These are phyloP conservation scores for Potamilus streckersoni DNA, from an alignment of 1,140 invertebrate genomes.

Conservation along the genomic window DNA sequence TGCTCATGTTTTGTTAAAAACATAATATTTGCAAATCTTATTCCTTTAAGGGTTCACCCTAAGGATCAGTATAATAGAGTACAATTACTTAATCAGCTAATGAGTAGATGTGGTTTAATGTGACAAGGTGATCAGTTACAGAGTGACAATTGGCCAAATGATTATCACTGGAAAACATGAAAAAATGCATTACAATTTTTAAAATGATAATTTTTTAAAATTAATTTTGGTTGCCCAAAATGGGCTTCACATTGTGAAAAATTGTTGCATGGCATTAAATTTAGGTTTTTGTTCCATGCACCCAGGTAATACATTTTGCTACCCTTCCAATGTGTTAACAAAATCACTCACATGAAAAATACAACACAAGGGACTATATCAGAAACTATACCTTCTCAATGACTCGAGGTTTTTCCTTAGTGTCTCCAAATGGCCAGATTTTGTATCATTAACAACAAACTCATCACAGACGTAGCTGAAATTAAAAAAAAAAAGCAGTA, in stretches of 20 bases:
- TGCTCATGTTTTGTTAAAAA: too few relatives aligned
- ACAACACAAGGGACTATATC: neutral
- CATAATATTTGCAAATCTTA: too few relatives aligned
- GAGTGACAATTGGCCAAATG: too few relatives aligned
- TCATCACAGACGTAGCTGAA: slow-evolving; percentile 85
- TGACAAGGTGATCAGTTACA: too few relatives aligned
- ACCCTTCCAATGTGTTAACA: neutral
- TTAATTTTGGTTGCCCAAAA: neutral
- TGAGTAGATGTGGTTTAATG: too few relatives aligned
- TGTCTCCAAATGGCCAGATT: slow-evolving; percentile 74
- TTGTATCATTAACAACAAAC: slow-evolving; percentile 82
- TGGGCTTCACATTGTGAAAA: neutral
- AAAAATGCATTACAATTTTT: too few relatives aligned
- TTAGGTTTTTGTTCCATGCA: neutral
- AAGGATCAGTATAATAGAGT: too few relatives aligned
- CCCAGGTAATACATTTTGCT: neutral
- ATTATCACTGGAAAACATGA: too few relatives aligned
- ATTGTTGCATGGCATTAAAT: neutral
- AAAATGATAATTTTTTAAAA: neutral
- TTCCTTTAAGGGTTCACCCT: too few relatives aligned
- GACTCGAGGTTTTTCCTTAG: slow-evolving; percentile 67
- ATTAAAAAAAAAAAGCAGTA: slow-evolving; percentile 73
- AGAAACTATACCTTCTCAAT: slow-evolving; percentile 35
- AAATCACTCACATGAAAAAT: neutral
- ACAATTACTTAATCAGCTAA: too few relatives aligned